A percentile compares a stretch with the other conserved stretches of the same genome.
phyloP scores from a whole-genome alignment of 2,797 vertebrate genomes.

The Monodelphis domestica region DNA sequence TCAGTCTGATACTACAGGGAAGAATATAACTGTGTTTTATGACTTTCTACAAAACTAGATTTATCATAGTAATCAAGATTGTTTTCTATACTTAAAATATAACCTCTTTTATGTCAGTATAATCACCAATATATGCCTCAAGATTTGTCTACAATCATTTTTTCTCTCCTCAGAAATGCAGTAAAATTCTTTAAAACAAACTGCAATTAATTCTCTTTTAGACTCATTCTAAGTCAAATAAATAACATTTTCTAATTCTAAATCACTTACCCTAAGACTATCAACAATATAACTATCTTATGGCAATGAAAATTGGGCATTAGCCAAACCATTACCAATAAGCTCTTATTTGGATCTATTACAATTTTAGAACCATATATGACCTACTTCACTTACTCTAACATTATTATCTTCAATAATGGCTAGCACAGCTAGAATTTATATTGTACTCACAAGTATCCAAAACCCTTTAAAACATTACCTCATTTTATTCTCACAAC shows the following conservation, averaged over 20 bases:
- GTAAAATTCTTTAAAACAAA: not conserved
- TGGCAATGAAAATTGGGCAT: not conserved
- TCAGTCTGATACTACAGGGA: not conserved
- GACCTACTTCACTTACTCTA: not conserved
- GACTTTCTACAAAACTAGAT: not conserved
- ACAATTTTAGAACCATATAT: not conserved
- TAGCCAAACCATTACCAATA: not conserved
- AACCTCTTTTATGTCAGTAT: conserved; percentile 1
- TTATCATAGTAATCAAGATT: not conserved
- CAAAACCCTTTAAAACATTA: not conserved
- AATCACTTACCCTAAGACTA: not conserved
- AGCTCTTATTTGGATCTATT: not conserved
- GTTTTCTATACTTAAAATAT: not conserved
- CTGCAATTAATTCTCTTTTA: conserved; percentile 23
- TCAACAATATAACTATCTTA: not conserved
- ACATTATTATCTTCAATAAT: not conserved
- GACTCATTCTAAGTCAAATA: conserved; percentile 26
- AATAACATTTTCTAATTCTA: conserved; percentile 11
- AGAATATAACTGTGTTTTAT: not conserved
- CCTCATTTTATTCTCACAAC: not conserved
- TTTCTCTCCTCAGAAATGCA: conserved; percentile 29
- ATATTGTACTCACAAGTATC: not conserved
- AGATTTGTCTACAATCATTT: conserved; percentile 19
- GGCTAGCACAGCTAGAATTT: not conserved
- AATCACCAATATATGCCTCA: conserved; percentile 1